Base-by-base conservation (phyloP, 2,113 vertebrate species). In the Megalops atlanticus region DNA sequence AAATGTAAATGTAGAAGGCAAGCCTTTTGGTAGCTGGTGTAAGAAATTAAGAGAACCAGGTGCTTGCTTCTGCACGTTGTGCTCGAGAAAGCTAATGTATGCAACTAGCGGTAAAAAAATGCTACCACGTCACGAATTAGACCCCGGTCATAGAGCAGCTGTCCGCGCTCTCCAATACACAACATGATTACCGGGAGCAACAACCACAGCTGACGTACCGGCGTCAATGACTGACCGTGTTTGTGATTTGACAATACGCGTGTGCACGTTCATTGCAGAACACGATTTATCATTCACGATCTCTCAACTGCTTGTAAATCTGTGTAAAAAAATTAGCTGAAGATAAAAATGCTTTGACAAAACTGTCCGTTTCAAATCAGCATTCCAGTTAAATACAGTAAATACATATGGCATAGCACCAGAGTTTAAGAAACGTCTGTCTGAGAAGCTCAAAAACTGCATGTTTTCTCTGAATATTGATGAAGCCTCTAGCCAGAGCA, bases 141-240 rank as follows among this genome's bases (percentile, higher is more conserved):
- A 77, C 27, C 24, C 41, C 10, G 31, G 33, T 45, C 75, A 77
- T 27, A 77, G 31, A 31, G 75, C 75, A n/a, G 14, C 24, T 5
- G 75, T 77, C 33, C 58, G 21, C 45, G 43, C 47, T 52, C 41
- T 33, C 41, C 12, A 49, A 27, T 12, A 33, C 75, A 77, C 75
- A 16, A 31, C 75, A 77, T 21, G n/a, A 27, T 12, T 16, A 27
- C n/a, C n/a, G n/a, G n/a, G n/a, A n/a, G n/a, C n/a, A n/a, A n/a
- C n/a, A n/a, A n/a, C n/a, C n/a, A n/a, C n/a, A n/a, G n/a, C n/a
- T n/a, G n/a, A n/a, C n/a, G 43, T 45, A 21, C 52, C 31, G 8
- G 36, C 77, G 27, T 79, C 77, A 21, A 68, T 79, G 21, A 36
- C 77, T 68, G 77, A 79, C 54, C 54, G 77, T 68, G 77, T 79